Base-by-base conservation (phyloP, 92 coral and sea anemone genomes). In the Metridium senile region DNA sequence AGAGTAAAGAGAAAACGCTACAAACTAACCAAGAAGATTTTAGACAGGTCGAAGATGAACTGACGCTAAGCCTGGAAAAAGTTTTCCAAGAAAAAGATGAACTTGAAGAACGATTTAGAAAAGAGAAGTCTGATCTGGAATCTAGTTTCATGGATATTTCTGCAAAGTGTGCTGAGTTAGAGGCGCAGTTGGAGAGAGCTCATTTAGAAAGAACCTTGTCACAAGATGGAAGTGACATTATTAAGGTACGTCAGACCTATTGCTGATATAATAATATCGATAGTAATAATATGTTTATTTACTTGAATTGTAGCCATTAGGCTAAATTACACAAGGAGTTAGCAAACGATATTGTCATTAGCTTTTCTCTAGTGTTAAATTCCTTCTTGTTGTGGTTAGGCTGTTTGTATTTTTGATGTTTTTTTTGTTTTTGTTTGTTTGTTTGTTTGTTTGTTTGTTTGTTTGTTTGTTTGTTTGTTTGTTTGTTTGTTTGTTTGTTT, bases 1-100 rank as follows among this genome's bases (percentile, higher is more conserved):
- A 63, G 0, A 45, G 61, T 2, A 81, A 69, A 45, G 79, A 80
- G 17, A 75, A 70, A 20, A 66, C 78, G 7, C 26, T 80, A 34
- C 57, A 58, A 70, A 58, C 86, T 11, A 22, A 72, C 33, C 67
- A 64, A 58, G 82, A 80, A 46, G 86, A 85, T 26, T 47, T 75
- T 45, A 28, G 29, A 17, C 74, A 80, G 19, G 47, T 59, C 0
- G 86, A 85, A 65, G 82, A 85, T 61, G 79, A 85, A 30, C 53
- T 85, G 21, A 74, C 80, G 53, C 64, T 85, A 9, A 86, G 80
- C 33, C 70, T 80, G 1, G 86, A 85, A 56, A 85, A 85, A 35
- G 82, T 85, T 3, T 66, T 73, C 20, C 63, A 58, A 11, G 72
- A 74, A 28, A 26, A 75, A 68, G 70, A 61, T 45, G 66, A 68